A percentile compares a stretch with the other conserved stretches of the same genome.
Evolutionary conservation across 1,140 invertebrate genomes (phyloP).

Genomic region (Drosophila ficusphila): DNA sequence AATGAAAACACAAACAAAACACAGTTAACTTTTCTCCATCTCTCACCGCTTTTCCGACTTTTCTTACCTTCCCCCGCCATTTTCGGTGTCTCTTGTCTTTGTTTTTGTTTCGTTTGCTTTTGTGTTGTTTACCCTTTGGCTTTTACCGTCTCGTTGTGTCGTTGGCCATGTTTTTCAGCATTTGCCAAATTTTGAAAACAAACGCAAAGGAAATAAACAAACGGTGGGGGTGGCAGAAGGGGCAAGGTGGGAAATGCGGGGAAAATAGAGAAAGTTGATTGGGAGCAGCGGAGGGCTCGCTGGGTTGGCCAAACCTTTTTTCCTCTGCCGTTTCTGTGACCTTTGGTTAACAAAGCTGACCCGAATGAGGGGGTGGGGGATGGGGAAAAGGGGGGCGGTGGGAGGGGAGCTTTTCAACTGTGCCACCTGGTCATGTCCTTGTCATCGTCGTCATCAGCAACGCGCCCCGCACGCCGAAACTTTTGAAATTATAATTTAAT

Average conservation of each 20-base stretch:
- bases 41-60: neutral
- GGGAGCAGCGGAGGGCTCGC: neutral
- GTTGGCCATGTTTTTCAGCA: constrained; percentile 67
- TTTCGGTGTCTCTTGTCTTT: constrained; percentile 35
- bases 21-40: constrained; percentile 11
- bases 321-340: constrained; percentile 33
- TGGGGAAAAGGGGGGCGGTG: neutral
- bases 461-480: constrained; percentile 43
- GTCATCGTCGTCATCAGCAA: constrained; percentile 56
- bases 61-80: neutral
- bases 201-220: constrained; percentile 68
- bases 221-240: neutral
- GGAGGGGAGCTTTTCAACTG: constrained; percentile 42
- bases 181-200: constrained; percentile 76
- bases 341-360: constrained; percentile 56
- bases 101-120: constrained; percentile 50
- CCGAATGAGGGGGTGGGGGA: neutral
- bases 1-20: constrained; percentile 57
- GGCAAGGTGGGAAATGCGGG: neutral
- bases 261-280: constrained; percentile 12
- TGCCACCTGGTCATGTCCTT: constrained; percentile 62
- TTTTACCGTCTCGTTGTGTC: constrained; percentile 67
- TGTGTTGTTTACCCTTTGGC: constrained; percentile 75
- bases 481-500: constrained; percentile 82
- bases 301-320: constrained; percentile 50